Evolutionary conservation across 2,888 invertebrate genomes (phyloP).

Genomic region (Pyrgus malvae): DNA sequence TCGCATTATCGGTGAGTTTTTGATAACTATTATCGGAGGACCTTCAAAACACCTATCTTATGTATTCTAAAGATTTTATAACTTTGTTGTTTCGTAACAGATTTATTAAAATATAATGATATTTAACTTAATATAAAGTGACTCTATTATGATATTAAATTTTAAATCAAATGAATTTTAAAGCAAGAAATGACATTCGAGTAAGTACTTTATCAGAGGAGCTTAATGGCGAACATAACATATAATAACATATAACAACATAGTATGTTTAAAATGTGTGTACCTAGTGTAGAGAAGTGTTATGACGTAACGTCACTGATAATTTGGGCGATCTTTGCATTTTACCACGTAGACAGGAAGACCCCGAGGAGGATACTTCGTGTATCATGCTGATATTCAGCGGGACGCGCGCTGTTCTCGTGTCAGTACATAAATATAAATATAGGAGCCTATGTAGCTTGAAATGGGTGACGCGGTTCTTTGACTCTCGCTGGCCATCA

Average conservation of each 20-base stretch:
- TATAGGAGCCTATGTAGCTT: background rate
- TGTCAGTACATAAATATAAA: background rate
- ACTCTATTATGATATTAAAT: no score
- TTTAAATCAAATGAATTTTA: no score
- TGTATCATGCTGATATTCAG: background rate
- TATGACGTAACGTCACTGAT: background rate
- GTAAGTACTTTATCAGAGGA: no score
- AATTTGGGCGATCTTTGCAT: conserved; percentile 1
- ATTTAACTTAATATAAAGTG: no score
- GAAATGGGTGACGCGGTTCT: background rate
- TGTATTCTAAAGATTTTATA: background rate
- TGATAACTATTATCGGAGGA: background rate
- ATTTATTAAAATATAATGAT: background rate
- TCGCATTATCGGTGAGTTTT: conserved; percentile 11
- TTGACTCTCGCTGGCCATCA: background rate
- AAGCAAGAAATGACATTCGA: no score
- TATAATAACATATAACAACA: no score
- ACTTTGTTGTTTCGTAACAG: background rate
- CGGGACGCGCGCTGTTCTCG: background rate
- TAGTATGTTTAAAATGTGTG: no score
- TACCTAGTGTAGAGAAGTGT: background rate
- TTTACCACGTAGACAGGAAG: background rate
- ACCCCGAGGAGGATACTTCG: background rate
- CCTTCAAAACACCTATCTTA: no score
- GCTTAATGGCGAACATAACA: background rate